phyloP scores from a whole-genome alignment of 2,888 invertebrate genomes.

The Xylocampa areola region DNA sequence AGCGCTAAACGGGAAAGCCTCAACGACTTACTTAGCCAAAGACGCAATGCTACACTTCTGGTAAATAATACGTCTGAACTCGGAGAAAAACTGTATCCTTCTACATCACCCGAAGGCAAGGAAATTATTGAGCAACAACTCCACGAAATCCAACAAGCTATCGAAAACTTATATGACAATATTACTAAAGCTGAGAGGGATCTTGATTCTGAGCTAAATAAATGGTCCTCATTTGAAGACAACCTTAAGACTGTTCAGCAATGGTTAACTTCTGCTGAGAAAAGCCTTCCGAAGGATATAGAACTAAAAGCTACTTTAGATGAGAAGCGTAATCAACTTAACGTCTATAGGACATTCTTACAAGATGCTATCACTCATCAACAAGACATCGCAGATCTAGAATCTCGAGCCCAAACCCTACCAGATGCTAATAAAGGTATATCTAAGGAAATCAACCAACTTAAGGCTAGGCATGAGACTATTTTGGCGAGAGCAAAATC shows the following conservation, averaged over 20 bases:
- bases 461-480: conserved; percentile 93
- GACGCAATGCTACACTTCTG: conserved; percentile 92
- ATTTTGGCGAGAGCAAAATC: conserved; percentile 92
- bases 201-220: conserved; percentile 94
- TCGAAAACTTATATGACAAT: conserved; percentile 95
- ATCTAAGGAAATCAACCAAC: conserved; percentile 91
- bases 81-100: conserved; percentile 96
- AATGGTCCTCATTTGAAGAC: conserved; percentile 97
- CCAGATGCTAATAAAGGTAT: conserved; percentile 94
- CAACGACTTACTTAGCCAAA: conserved; percentile 93
- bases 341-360: conserved; percentile 94
- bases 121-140: conserved; percentile 95
- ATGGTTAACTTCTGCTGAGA: conserved; percentile 94
- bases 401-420: conserved; percentile 94
- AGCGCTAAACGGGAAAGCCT: conserved; percentile 92
- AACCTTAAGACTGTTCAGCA: conserved; percentile 93
- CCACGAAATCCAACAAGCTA: conserved; percentile 94
- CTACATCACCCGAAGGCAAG: conserved; percentile 96
- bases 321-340: conserved; percentile 96
- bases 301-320: conserved; percentile 96
- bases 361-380: conserved; percentile 96
- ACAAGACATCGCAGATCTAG: conserved; percentile 95
- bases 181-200: conserved; percentile 94
- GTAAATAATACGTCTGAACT: conserved; percentile 96
- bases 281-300: conserved; percentile 93